These are phyloP conservation scores for Pyralis farinalis DNA, from an alignment of 2,888 invertebrate species.

Conservation along the genomic window DNA sequence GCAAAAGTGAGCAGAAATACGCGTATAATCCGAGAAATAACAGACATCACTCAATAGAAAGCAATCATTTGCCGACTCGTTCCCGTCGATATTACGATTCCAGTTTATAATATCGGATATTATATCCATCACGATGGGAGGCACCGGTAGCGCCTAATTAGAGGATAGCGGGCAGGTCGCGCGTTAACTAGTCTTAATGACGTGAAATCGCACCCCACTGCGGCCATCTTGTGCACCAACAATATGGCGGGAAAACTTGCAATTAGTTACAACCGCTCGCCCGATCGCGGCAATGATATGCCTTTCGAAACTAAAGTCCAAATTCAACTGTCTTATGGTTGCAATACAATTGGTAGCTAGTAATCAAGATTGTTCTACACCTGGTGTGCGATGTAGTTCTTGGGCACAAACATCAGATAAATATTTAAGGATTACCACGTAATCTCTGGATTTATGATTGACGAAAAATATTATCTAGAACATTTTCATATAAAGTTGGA, in stretches of 20 bases:
- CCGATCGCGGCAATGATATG: constrained; percentile 16
- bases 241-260: constrained; percentile 59
- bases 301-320: constrained; percentile 1
- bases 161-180: constrained; percentile 63
- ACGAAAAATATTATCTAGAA: too few relatives aligned
- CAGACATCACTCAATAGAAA: constrained; percentile 6
- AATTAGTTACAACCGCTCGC: constrained; percentile 32
- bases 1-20: constrained; percentile 1
- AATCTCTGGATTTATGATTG: too few relatives aligned
- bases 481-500: too few relatives aligned
- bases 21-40: not conserved
- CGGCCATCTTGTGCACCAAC: constrained; percentile 53
- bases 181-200: constrained; percentile 75
- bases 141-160: constrained; percentile 63
- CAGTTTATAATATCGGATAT: constrained; percentile 66
- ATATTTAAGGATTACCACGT: too few relatives aligned
- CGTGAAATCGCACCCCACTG: constrained; percentile 51
- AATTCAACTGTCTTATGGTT: not conserved
- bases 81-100: constrained; percentile 30
- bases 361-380: too few relatives aligned
- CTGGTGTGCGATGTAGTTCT: too few relatives aligned
- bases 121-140: constrained; percentile 52
- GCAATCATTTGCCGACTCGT: constrained; percentile 13
- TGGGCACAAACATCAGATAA: too few relatives aligned
- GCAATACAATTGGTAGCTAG: too few relatives aligned